phyloP scores from a whole-genome alignment of 2,888 invertebrate species.

The Drosophila kambysellisi region DNA sequence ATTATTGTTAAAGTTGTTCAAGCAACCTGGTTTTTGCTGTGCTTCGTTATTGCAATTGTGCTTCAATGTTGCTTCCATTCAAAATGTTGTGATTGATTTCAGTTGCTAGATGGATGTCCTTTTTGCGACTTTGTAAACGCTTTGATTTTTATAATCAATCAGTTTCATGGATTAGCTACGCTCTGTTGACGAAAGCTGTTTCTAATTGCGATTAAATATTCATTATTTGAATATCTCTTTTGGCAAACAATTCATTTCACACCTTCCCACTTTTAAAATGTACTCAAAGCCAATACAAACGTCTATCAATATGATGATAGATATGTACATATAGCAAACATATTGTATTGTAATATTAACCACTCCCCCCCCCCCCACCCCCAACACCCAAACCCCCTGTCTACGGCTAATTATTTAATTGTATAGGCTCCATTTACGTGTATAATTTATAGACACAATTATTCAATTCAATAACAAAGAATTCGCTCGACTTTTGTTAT shows the following conservation, averaged over 20 bases:
- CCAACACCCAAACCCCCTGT: neutral
- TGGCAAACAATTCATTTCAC: neutral
- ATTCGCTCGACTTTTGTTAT: conserved; percentile 3
- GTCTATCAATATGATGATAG: neutral
- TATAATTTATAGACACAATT: conserved; percentile 6
- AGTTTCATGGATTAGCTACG: neutral
- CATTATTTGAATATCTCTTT: neutral
- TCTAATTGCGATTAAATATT: neutral
- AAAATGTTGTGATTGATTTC: conserved; percentile 60
- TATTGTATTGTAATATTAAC: neutral
- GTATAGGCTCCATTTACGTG: neutral
- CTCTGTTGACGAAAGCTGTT: neutral
- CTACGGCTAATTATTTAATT: conserved; percentile 9
- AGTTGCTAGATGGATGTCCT: conserved; percentile 15
- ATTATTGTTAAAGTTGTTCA: conserved; percentile 20
- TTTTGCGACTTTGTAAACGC: neutral
- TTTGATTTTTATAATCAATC: neutral
- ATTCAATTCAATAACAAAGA: conserved; percentile 3
- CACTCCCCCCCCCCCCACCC: too few species aligned
- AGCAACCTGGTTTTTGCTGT: conserved; percentile 31
- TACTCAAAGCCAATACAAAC: neutral
- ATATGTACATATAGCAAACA: neutral
- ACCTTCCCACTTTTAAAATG: neutral
- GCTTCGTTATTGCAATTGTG: conserved; percentile 43
- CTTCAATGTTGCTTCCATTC: conserved; percentile 81